These are phyloP conservation scores for Lycodopsis pacificus DNA, from an alignment of 2,797 vertebrate species.

Conservation along the genomic window DNA sequence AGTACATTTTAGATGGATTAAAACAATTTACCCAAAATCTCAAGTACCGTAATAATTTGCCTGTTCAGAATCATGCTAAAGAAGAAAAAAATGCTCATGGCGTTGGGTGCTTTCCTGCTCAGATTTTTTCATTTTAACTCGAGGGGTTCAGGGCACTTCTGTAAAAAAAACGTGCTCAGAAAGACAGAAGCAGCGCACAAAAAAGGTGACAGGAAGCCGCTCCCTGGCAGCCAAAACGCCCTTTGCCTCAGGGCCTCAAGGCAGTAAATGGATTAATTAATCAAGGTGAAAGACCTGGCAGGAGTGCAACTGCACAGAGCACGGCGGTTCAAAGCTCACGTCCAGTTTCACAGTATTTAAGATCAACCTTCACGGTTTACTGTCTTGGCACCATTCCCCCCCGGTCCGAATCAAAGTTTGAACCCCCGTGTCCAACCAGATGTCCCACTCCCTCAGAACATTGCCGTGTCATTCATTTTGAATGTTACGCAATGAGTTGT, in stretches of 20 bases:
- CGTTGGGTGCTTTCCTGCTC: no score
- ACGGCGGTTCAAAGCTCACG: background rate
- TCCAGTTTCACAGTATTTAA: background rate
- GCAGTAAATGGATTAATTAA: conserved; percentile 11
- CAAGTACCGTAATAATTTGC: no score
- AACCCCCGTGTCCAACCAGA: conserved; percentile 5
- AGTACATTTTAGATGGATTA: background rate
- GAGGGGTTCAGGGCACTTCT: no score
- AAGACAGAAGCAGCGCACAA: background rate
- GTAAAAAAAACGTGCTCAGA: no score
- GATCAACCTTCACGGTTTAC: conserved; percentile 18
- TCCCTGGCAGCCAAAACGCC: no score
- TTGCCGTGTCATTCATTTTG: conserved; percentile 25
- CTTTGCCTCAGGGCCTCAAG: background rate
- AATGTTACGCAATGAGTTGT: conserved; percentile 49
- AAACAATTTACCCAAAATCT: no score
- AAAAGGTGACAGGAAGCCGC: background rate
- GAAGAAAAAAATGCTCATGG: no score
- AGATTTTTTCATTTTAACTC: no score
- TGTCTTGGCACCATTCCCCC: conserved; percentile 20
- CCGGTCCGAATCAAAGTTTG: conserved; percentile 13
- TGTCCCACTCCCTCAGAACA: conserved; percentile 26
- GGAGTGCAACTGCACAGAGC: no score
- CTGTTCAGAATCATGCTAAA: no score
- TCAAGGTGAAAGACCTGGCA: background rate